Evolutionary conservation across 2,797 vertebrate species (phyloP).

Genomic region (Choloepus didactylus): DNA sequence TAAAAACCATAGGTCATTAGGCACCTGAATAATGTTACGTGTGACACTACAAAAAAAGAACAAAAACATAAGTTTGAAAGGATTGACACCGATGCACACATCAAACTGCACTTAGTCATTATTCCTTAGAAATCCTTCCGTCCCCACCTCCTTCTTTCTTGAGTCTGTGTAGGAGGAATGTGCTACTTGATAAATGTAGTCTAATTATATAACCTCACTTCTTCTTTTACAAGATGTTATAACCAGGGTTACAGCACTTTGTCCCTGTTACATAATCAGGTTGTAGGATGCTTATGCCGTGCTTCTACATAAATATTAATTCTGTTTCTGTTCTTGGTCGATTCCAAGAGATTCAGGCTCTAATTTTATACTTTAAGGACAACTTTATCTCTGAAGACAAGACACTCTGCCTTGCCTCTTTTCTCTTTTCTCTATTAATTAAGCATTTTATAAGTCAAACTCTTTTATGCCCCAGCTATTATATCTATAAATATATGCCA

Average conservation of each 20-base stretch:
- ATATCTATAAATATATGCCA: background rate
- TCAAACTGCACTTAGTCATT: constrained; percentile 70
- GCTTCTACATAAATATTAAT: constrained; percentile 86
- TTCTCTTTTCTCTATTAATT: constrained; percentile 44
- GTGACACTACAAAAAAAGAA: background rate
- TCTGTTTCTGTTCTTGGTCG: constrained; percentile 77
- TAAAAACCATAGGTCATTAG: background rate
- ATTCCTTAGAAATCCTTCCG: constrained; percentile 71
- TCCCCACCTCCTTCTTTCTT: constrained; percentile 64
- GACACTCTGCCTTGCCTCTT: background rate
- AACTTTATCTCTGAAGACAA: constrained; percentile 56
- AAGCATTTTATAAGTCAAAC: constrained; percentile 34
- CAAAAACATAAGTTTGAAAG: constrained; percentile 23
- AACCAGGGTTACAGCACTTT: constrained; percentile 79
- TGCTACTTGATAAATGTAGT: constrained; percentile 69
- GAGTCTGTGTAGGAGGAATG: constrained; percentile 72
- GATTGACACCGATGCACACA: constrained; percentile 35
- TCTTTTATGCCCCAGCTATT: background rate
- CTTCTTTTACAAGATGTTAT: constrained; percentile 78
- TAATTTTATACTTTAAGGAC: constrained; percentile 70
- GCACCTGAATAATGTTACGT: background rate
- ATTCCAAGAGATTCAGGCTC: constrained; percentile 54
- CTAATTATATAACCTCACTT: constrained; percentile 77
- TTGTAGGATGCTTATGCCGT: constrained; percentile 82
- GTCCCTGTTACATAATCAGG: constrained; percentile 84